phyloP scores from a whole-genome alignment of 1,140 invertebrate species.

The Diorhabda sublineata region DNA sequence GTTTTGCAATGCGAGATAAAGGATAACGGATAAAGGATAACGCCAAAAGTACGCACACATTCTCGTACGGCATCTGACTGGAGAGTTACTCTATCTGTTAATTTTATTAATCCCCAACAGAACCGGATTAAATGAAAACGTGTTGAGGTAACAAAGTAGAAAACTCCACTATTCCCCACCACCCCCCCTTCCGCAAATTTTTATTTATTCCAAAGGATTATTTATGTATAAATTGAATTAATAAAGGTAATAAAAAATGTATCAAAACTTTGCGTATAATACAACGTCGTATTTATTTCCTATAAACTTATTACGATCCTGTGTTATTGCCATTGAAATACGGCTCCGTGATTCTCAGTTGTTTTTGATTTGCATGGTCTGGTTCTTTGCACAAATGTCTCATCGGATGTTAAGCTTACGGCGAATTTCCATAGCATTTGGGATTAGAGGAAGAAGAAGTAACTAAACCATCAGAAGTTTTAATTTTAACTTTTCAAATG shows the following conservation, averaged over 20 bases:
- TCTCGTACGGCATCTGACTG: conserved; percentile 25
- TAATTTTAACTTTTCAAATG: conserved; percentile 3
- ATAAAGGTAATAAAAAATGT: no score
- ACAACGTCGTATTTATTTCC: no score
- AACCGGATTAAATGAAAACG: background rate
- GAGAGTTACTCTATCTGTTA: conserved; percentile 35
- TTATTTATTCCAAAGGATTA: no score
- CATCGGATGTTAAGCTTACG: background rate
- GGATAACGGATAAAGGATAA: conserved; percentile 16
- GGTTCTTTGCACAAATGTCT: conserved; percentile 15
- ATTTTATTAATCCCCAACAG: conserved; percentile 32
- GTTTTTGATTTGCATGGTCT: conserved; percentile 23
- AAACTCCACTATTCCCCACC: no score
- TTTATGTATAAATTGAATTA: no score
- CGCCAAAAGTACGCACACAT: conserved; percentile 22
- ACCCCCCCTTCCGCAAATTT: no score
- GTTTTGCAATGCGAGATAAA: conserved; percentile 6
- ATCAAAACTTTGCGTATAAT: background rate
- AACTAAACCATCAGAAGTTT: background rate
- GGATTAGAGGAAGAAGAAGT: background rate
- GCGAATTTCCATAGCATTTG: background rate
- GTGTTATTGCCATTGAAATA: conserved; percentile 4
- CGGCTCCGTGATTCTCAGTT: conserved; percentile 17
- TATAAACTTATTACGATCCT: background rate
- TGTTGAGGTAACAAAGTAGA: no score